Conservation (phyloP, 2,888 invertebrate genomes). For the Metacarcinus magister region DNA sequence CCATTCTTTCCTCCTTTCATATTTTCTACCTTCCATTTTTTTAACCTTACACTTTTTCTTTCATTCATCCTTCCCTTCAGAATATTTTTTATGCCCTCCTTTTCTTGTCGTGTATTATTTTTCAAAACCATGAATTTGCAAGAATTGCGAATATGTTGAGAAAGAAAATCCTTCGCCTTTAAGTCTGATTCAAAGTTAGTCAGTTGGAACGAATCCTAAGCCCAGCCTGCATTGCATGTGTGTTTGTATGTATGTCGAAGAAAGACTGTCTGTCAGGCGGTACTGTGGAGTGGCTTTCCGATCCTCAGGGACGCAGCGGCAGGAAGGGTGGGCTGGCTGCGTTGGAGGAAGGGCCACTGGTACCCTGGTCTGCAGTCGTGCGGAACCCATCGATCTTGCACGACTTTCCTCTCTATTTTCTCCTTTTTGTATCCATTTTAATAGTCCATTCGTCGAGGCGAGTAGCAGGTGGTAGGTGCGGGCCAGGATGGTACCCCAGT, state of each 20-base stretch:
- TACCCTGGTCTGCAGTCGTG: neutral
- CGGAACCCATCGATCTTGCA: constrained; percentile 30
- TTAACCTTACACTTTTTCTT: too few relatives aligned
- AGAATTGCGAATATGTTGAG: neutral
- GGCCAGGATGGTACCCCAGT: neutral
- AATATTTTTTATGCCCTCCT: neutral
- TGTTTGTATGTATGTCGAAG: neutral
- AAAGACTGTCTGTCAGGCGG: neutral
- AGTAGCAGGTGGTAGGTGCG: neutral
- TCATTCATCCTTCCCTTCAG: too few relatives aligned
- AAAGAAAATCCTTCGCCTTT: neutral
- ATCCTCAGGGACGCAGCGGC: neutral
- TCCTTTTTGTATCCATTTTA: neutral
- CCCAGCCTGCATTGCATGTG: neutral
- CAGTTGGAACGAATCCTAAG: neutral
- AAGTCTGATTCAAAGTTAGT: neutral
- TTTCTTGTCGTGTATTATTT: neutral
- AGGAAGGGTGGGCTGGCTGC: neutral
- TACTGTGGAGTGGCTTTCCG: neutral
- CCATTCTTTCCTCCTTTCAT: neutral
- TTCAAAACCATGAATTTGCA: neutral
- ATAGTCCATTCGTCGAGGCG: neutral
- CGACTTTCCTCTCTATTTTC: neutral
- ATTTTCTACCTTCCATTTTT: neutral
- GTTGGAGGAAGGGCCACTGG: neutral